Base-by-base conservation (phyloP, 35 echinoderm and acorn worm species). In the Apostichopus japonicus region DNA sequence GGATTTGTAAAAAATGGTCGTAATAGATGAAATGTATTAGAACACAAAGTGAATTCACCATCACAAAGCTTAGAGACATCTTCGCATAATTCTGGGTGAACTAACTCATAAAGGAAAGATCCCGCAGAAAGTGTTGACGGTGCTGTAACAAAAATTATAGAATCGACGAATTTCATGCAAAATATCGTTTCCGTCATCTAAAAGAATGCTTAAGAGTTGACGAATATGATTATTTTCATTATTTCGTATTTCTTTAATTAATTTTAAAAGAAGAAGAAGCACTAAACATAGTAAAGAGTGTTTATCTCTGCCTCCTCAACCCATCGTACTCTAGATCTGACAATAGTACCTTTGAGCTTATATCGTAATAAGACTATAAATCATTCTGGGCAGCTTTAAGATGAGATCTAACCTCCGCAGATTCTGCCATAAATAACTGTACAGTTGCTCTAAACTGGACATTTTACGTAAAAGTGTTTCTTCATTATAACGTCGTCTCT, bases 311-410 rank as follows among this genome's bases (percentile, higher is more conserved):
- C 90, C 10, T 91, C 90, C 14, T 79, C 90, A 5, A 44, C 61
- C 90, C 90, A 91, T 15, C 77, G 9, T 1, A 54, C 90, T 13
- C 90, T 33, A 16, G 90, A 91, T 24, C 72, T 55, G 17, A 91
- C 57, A 23, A 91, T 91, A 19, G 54, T 91, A 16, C 90, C 90
- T 56, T 91, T 33, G 6, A 91, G 77, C 73, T 91, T 91, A 58
- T 78, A 79, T 91, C 77, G 53, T 78, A 78, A 79, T 78, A 59
- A 10, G 14, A 8, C 19, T 58, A n/a, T 8, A 79, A 55, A 17
- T 91, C 56, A 57, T 10, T 79, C 14, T 79, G 71, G 21, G 72
- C 90, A 16, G 16, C 33, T 6, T 51, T 44, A 8, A 91, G 76
- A 8, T 52, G 19, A 53, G 51, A 56, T 13, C 54, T 33, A 55